Base-by-base conservation (phyloP, 2,797 vertebrate species). In the Natrix natrix region DNA sequence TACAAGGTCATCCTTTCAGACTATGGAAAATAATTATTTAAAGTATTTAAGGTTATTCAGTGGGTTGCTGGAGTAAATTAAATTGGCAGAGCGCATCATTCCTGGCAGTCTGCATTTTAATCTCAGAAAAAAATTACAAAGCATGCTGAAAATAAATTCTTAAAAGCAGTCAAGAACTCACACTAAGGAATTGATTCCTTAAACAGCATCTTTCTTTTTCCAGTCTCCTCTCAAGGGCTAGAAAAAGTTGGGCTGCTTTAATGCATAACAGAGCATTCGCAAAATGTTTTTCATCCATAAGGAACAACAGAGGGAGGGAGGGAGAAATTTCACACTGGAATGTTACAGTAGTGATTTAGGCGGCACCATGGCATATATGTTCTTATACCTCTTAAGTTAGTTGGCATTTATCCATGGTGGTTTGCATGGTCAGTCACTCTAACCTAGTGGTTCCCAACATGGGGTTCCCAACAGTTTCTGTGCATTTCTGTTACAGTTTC, bases 131-230 rank as follows among this genome's bases (percentile, higher is more conserved):
- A 93, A 52, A 52, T 87, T 92, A 55, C 5, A 93, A 55, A 94
- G 26, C n/a, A 94, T 32, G 28, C 78, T 94, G 90, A 93, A 96
- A 93, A 94, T 37, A 86, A 95, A 94, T 95, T 96, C 74, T 66
- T 89, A 48, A 92, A 28, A 8, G 6, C 1, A 88, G 8, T 92
- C 93, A 17, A 0, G 92, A 95, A 93, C 57, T 48, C 43, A 48
- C 78, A 13, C 8, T 83, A 83, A 83, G 74, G 37, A 78, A 43
- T 43, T 78, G 37, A 78, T 78, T 20, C 37, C 74, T 69, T 69
- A 69, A 69, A 69, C 14, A 69, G 14, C n/a, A 69, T 69, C 2
- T 69, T 69, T 10, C 28, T 69, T 69, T 69, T 69, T 69, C 28
- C 28, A 32, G 28, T 32, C 63, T 66, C 28, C 28, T 69, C 28